Conservation (phyloP, 2,888 invertebrate genomes). For the Spodoptera picta region DNA sequence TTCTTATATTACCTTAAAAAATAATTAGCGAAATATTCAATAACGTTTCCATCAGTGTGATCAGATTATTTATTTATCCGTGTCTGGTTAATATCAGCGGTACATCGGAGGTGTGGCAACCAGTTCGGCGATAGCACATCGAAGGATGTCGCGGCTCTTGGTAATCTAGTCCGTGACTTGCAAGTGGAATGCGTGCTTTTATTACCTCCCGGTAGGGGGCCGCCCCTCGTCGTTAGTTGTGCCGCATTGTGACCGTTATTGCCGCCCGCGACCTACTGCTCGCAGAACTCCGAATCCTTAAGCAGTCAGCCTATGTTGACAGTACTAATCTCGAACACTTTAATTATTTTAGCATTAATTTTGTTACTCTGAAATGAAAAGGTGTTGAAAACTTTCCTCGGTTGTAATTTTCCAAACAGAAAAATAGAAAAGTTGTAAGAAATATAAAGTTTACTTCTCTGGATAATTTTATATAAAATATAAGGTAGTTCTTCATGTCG, state of each 20-base stretch:
- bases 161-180: slow-evolving; percentile 88
- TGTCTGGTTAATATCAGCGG: slow-evolving; percentile 32
- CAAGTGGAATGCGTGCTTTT: slow-evolving; percentile 84
- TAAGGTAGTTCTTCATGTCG: not conserved
- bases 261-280: slow-evolving; percentile 54
- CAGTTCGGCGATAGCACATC: slow-evolving; percentile 69
- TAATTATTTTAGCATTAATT: slow-evolving; percentile 13
- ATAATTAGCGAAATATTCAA: too few relatives aligned
- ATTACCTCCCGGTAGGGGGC: slow-evolving; percentile 70
- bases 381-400: too few relatives aligned
- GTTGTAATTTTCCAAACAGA: too few relatives aligned
- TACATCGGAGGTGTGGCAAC: slow-evolving; percentile 42
- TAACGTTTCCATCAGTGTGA: slow-evolving; percentile 15
- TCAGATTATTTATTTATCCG: slow-evolving; percentile 43
- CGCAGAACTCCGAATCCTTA: slow-evolving; percentile 33
- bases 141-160: slow-evolving; percentile 75
- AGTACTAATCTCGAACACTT: slow-evolving; percentile 18
- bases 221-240: slow-evolving; percentile 68
- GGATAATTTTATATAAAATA: slow-evolving; percentile 3
- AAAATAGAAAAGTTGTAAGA: too few relatives aligned
- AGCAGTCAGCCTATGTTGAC: slow-evolving; percentile 21
- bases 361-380: too few relatives aligned
- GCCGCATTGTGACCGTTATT: slow-evolving; percentile 75
- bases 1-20: not conserved
- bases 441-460: not conserved